These are phyloP conservation scores for Poeciliopsis gracilis DNA, from an alignment of 2,797 vertebrate genomes.

Conservation along the genomic window DNA sequence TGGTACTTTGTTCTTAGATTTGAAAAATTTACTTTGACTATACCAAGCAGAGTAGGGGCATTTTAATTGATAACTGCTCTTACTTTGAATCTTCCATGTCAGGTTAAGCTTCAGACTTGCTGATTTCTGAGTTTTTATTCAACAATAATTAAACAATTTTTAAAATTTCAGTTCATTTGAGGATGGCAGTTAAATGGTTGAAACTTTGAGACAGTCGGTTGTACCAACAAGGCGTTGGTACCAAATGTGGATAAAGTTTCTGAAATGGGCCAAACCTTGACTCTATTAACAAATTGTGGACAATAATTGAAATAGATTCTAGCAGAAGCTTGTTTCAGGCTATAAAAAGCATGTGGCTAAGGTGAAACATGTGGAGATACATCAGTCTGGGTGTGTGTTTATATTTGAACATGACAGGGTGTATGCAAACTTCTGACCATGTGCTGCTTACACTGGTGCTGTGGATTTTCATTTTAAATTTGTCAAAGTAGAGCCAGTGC, in stretches of 20 bases:
- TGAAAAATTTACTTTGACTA: neutral
- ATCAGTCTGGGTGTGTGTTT: neutral
- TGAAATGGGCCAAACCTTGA: neutral
- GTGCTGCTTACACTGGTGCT: slow-evolving; percentile 85
- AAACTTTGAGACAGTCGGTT: neutral
- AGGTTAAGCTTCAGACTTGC: neutral
- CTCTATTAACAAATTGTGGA: neutral
- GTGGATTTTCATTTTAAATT: slow-evolving; percentile 99
- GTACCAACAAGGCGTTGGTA: neutral
- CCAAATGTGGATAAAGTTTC: neutral
- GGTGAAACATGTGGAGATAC: neutral
- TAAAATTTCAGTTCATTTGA: neutral
- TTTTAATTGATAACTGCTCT: neutral
- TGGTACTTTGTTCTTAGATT: neutral
- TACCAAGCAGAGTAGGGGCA: neutral
- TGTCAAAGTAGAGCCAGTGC: slow-evolving; percentile 97
- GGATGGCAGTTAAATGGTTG: neutral
- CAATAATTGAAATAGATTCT: neutral
- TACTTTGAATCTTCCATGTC: neutral
- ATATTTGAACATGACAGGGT: neutral
- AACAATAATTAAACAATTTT: neutral
- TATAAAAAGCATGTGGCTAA: neutral
- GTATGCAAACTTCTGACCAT: neutral
- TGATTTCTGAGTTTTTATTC: neutral
- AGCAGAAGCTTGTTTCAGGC: neutral